A percentile compares a stretch with the other conserved stretches of the same genome.
These are phyloP conservation scores for Polydrusus pterygomalis DNA, from an alignment of 2,888 invertebrate species.

Conservation along the genomic window DNA sequence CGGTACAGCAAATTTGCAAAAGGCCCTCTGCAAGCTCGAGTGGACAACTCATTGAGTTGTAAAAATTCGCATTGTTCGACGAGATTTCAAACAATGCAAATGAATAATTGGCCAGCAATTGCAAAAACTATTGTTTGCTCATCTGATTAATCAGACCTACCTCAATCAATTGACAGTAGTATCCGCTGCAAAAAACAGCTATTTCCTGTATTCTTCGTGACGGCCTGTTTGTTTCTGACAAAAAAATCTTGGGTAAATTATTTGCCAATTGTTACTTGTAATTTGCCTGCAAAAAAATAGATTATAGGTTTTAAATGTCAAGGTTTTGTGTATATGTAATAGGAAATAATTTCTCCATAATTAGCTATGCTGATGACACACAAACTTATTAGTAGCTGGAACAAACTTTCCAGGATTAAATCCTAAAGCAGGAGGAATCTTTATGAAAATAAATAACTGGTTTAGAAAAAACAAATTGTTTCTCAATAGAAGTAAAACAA, in stretches of 20 bases:
- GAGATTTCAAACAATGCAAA: conserved; percentile 45
- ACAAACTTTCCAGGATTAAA: no score
- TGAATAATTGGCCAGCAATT: conserved; percentile 50
- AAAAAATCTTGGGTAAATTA: conserved; percentile 37
- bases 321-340: no score
- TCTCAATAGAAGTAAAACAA: no score
- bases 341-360: no score
- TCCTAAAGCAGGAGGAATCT: no score
- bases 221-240: conserved; percentile 35
- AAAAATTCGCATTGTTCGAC: conserved; percentile 50
- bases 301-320: no score
- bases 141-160: conserved; percentile 64
- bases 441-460: no score
- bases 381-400: no score
- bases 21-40: conserved; percentile 40
- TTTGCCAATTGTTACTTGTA: neutral
- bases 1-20: conserved; percentile 37
- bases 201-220: conserved; percentile 44
- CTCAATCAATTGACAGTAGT: conserved; percentile 64
- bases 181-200: conserved; percentile 59
- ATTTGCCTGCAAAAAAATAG: no score
- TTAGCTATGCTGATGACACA: no score
- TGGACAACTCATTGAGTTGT: conserved; percentile 52
- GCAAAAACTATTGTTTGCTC: conserved; percentile 59
- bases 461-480: no score